Conservation (phyloP, 1,140 invertebrate species). For the Papilio xuthus region DNA sequence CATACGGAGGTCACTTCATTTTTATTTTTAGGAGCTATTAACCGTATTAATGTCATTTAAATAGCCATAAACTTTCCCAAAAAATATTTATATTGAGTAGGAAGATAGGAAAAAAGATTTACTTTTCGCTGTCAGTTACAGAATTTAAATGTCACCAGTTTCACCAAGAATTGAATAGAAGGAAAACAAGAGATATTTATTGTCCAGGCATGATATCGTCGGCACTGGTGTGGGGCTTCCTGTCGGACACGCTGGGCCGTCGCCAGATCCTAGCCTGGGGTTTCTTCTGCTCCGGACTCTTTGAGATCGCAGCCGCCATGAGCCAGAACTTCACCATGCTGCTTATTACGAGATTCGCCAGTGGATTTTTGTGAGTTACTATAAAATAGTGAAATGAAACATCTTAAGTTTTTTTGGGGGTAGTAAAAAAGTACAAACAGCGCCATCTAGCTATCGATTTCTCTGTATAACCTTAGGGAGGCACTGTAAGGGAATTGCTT, state of each 20-base stretch:
- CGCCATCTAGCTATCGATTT: neutral
- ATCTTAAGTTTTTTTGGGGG: neutral
- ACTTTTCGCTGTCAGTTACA: too few species aligned
- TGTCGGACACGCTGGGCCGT: constrained; percentile 90
- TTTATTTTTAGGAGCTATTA: neutral
- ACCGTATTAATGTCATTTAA: neutral
- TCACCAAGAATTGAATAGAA: too few species aligned
- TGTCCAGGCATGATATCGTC: constrained; percentile 90
- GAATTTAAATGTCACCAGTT: neutral
- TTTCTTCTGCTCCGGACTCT: constrained; percentile 86
- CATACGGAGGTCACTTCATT: constrained; percentile 83
- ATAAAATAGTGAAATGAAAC: neutral
- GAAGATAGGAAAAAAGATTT: too few species aligned
- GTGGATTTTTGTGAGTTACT: constrained; percentile 88
- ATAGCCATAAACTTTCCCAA: neutral
- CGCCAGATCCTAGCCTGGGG: constrained; percentile 87
- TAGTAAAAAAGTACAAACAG: neutral
- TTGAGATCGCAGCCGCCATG: constrained; percentile 85
- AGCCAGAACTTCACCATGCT: constrained; percentile 88
- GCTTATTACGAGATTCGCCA: constrained; percentile 87
- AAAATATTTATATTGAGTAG: neutral
- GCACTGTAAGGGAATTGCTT: neutral
- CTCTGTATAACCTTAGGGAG: too few species aligned
- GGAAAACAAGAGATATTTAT: neutral
- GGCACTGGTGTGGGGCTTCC: constrained; percentile 90